Conservation (phyloP, 2,888 invertebrate species). For the Altica lythri region DNA sequence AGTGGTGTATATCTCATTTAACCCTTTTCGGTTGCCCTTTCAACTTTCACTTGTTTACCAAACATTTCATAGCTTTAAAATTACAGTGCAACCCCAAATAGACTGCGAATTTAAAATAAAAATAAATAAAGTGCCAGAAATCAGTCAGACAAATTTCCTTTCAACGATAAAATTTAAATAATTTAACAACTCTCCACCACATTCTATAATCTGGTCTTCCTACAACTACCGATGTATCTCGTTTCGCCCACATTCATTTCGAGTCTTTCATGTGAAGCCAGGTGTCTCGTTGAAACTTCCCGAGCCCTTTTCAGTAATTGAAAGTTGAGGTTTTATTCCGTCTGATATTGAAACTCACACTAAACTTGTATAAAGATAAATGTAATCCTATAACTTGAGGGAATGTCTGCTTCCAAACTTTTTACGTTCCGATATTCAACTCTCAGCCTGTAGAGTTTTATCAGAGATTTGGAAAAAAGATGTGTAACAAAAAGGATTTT, state of each 20-base stretch:
- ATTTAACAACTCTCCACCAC: too few relatives aligned
- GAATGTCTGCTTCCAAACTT: conserved; percentile 10
- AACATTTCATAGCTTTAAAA: too few relatives aligned
- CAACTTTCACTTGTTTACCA: too few relatives aligned
- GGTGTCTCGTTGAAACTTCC: conserved; percentile 39
- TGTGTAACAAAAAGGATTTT: too few relatives aligned
- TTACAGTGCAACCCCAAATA: too few relatives aligned
- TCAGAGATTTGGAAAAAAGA: too few relatives aligned
- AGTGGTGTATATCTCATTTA: too few relatives aligned
- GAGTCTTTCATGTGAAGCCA: conserved; percentile 31
- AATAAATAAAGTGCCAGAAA: too few relatives aligned
- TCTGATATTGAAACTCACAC: conserved; percentile 45
- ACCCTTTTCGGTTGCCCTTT: too few relatives aligned
- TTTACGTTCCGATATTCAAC: conserved; percentile 10
- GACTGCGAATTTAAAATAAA: too few relatives aligned
- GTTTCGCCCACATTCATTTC: conserved; percentile 5
- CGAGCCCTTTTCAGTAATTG: conserved; percentile 43
- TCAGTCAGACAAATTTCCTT: too few relatives aligned
- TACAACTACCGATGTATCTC: neutral
- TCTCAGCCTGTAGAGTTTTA: conserved; percentile 2
- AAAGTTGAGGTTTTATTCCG: conserved; percentile 47
- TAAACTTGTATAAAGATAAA: conserved; percentile 30
- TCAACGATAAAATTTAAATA: neutral
- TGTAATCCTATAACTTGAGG: conserved; percentile 29
- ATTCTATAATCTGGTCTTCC: too few relatives aligned